phyloP scores from a whole-genome alignment of 2,888 invertebrate species.

The Thecocarcelia acutangulata region DNA sequence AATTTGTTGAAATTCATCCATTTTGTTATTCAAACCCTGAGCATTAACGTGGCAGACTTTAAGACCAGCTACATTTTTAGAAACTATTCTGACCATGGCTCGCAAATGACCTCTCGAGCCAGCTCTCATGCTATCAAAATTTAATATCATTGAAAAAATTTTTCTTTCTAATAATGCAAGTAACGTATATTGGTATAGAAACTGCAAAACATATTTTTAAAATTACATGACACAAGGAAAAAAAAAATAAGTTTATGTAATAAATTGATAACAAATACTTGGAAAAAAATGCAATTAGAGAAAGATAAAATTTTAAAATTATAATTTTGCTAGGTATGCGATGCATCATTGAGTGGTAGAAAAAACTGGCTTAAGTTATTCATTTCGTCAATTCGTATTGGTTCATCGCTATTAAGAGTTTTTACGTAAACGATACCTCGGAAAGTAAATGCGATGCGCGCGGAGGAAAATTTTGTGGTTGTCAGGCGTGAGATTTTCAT shows the following conservation, averaged over 20 bases:
- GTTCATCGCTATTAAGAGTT: neutral
- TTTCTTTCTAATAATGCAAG: neutral
- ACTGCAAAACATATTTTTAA: neutral
- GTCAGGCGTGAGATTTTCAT: no score
- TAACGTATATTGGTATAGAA: neutral
- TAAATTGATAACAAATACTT: no score
- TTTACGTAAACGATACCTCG: neutral
- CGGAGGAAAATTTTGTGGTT: no score
- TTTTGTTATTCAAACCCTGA: neutral
- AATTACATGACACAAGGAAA: no score
- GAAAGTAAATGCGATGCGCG: neutral
- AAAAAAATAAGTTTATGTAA: no score
- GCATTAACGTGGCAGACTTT: neutral
- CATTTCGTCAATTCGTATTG: neutral
- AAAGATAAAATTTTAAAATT: no score
- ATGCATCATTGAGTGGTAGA: no score
- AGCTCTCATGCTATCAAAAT: neutral
- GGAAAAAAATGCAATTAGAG: no score
- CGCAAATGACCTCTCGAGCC: neutral
- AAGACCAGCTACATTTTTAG: neutral
- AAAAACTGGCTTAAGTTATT: no score
- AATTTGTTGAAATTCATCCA: neutral
- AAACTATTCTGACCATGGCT: neutral
- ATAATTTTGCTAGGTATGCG: no score
- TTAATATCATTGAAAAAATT: neutral